phyloP scores from a whole-genome alignment of 2,888 invertebrate genomes.

The Trachelus tabidus region DNA sequence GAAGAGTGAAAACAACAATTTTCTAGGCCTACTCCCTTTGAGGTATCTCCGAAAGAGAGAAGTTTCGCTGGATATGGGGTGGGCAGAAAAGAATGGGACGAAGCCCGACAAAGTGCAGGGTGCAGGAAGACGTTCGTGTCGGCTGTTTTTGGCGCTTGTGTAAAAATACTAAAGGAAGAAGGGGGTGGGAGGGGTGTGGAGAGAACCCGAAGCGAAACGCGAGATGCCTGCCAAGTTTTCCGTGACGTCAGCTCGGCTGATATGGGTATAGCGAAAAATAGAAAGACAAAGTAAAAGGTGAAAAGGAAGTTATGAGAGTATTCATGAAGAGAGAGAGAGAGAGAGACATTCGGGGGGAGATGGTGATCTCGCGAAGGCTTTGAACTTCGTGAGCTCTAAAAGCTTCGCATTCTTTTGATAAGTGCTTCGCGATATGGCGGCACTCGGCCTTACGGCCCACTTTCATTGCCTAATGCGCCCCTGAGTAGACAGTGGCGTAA shows the following conservation, averaged over 20 bases:
- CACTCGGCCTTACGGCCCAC: conserved; percentile 11
- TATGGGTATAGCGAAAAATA: conserved; percentile 10
- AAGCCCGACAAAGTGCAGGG: neutral
- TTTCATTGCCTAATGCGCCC: conserved; percentile 26
- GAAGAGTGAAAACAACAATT: neutral
- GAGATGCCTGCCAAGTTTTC: neutral
- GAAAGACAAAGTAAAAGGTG: neutral
- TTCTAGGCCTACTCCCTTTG: neutral
- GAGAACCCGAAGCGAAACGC: neutral
- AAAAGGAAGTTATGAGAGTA: conserved; percentile 22
- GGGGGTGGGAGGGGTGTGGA: too few species aligned
- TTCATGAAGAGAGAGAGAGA: neutral
- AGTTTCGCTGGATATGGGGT: neutral
- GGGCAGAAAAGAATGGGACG: neutral
- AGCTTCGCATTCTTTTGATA: conserved; percentile 47
- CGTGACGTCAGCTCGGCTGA: neutral
- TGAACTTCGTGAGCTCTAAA: conserved; percentile 44
- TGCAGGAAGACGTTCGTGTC: neutral
- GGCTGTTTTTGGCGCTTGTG: neutral
- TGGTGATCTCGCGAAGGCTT: conserved; percentile 20
- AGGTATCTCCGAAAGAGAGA: neutral
- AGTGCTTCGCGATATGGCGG: conserved; percentile 28
- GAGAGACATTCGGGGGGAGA: neutral
- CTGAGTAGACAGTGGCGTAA: neutral
- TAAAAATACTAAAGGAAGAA: neutral